Evolutionary conservation across 2,888 invertebrate genomes (phyloP).

Genomic region (Panorpa germanica): DNA sequence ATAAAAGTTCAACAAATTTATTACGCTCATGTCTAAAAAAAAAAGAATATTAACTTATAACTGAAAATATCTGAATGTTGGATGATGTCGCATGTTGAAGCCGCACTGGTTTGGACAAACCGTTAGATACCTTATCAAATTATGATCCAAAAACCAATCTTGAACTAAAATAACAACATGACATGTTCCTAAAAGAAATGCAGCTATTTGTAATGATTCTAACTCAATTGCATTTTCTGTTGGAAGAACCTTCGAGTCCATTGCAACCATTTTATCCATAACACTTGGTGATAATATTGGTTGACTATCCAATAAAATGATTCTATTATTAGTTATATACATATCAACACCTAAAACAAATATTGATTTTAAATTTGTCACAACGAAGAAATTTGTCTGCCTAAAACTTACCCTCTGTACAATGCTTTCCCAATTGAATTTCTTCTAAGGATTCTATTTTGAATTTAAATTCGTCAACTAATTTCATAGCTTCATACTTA

Average conservation of each 20-base stretch:
- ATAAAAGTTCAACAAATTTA: too few relatives aligned
- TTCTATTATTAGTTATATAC: slow-evolving; percentile 50
- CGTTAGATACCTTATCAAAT: slow-evolving; percentile 43
- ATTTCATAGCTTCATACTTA: too few relatives aligned
- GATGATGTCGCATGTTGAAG: slow-evolving; percentile 2
- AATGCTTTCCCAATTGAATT: too few relatives aligned
- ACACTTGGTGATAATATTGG: slow-evolving; percentile 51
- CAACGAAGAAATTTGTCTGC: not conserved
- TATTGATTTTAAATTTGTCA: too few relatives aligned
- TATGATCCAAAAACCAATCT: slow-evolving; percentile 78
- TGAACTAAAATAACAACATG: slow-evolving; percentile 77
- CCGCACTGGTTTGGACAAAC: slow-evolving; percentile 19
- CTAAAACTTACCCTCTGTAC: slow-evolving; percentile 11
- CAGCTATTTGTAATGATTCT: slow-evolving; percentile 58
- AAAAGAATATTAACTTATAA: too few relatives aligned
- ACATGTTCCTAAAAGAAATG: slow-evolving; percentile 75
- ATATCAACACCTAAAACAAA: slow-evolving; percentile 49
- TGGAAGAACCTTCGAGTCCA: slow-evolving; percentile 34
- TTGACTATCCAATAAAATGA: slow-evolving; percentile 77
- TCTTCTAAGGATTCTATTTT: too few relatives aligned
- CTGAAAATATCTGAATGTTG: too few relatives aligned
- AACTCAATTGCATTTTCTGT: slow-evolving; percentile 43
- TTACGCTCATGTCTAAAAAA: too few relatives aligned
- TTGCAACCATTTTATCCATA: slow-evolving; percentile 38
- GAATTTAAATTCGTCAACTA: too few relatives aligned